Conservation (phyloP, 1,140 invertebrate genomes). For the Ips nitidus region DNA sequence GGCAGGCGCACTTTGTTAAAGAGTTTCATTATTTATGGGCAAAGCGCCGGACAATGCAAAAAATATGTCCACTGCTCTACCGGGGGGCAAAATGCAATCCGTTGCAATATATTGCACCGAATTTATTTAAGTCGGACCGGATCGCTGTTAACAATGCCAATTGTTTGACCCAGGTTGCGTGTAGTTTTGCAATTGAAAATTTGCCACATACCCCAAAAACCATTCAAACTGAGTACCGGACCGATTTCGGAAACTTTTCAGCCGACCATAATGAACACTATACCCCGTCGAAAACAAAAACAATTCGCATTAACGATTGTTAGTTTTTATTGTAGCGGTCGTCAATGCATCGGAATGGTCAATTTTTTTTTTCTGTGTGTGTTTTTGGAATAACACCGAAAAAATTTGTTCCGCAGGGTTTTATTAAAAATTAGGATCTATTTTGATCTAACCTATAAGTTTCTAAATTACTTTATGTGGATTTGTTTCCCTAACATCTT, state of each 20-base stretch:
- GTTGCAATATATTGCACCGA: conserved; percentile 46
- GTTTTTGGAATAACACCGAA: not conserved
- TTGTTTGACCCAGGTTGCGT: conserved; percentile 27
- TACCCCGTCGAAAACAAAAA: conserved; percentile 2
- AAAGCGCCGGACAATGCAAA: conserved; percentile 46
- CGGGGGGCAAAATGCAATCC: conserved; percentile 45
- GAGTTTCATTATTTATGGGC: conserved; percentile 48
- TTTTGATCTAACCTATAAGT: too few relatives aligned
- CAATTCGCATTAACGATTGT: not conserved
- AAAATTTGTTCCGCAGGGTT: not conserved
- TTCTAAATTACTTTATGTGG: too few relatives aligned
- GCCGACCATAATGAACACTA: conserved; percentile 5
- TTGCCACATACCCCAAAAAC: conserved; percentile 9
- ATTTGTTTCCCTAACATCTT: too few relatives aligned
- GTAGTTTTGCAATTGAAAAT: conserved; percentile 28
- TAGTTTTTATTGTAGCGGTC: conserved; percentile 5
- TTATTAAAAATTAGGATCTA: too few relatives aligned
- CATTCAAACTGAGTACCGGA: not conserved
- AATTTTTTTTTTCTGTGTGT: not conserved
- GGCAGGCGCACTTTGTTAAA: conserved; percentile 46
- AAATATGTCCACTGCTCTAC: conserved; percentile 48
- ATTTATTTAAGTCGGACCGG: conserved; percentile 46
- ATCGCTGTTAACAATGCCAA: conserved; percentile 43
- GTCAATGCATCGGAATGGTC: conserved; percentile 4
- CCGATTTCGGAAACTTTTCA: conserved; percentile 12